Base-by-base conservation (phyloP, 2,888 invertebrate species). In the Andrena bucephala region DNA sequence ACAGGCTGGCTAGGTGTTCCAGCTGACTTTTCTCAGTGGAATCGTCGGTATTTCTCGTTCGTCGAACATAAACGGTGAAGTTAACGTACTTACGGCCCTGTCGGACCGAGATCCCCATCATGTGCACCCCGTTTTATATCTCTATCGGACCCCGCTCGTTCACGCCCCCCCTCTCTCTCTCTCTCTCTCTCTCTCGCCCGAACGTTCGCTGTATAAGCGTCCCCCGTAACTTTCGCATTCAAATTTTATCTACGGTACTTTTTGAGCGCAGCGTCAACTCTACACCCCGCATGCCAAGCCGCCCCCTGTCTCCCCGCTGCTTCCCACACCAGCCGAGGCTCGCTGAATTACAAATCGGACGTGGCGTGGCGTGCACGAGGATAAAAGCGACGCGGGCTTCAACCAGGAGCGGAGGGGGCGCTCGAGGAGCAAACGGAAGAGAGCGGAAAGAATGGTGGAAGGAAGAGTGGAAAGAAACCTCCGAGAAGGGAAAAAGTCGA, bases 321-420 rank as follows among this genome's bases (percentile, higher is more conserved):
- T 24, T 20, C 57, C 57, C 57, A 27, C 13, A 27, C 57, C 57
- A 24, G 24, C 13, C 24, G 24, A 54, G 59, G 77, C 81, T 84
- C 77, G 77, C 68, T 85, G 87, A 88, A 90, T 87, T 85, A 87
- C 85, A 86, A 87, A 85, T 90, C 88, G 85, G 77, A 85, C 82
- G 65, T 83, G 66, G 77, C 73, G 77, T 74, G 36, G 36, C 62
- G 73, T 31, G 24, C 63, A 48, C 70, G 48, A 27, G 83, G 77
- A 85, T 79, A 83, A 87, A 81, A 83, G 79, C 75, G 65, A 65
- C 57, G 80, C 24, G 63, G 33, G 16, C 48, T 31, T 70, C 73
- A 50, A 66, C 65, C 33, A 73, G 13, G 66, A 57, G 31, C 5
- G 16, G 16, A 16, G 42, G 42, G 13, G 42, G 1, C 42, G 42